Base-by-base conservation (phyloP, 2,888 invertebrate genomes). In the Caenorhabditis sp. region DNA sequence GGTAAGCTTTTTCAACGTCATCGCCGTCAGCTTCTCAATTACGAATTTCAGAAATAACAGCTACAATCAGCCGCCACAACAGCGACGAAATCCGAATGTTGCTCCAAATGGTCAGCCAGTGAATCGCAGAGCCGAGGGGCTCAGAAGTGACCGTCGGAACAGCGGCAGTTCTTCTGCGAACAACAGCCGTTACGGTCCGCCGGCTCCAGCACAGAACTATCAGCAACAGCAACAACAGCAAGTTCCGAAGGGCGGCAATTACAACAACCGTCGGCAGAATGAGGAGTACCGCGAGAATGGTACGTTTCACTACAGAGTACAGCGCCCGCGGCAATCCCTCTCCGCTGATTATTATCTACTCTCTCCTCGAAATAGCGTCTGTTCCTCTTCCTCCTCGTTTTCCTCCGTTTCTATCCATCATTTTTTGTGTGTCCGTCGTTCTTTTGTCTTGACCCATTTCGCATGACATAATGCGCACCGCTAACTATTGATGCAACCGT, bases 101-200 rank as follows among this genome's bases (percentile, higher is more conserved):
- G 48, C 62, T 20, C 55, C 62, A 1, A 72, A 72, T 20, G 68
- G 75, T 8, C 66, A 63, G n/a, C 77, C 56, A 4, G 55, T 52
- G 2, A 81, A 81, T 48, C 52, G 70, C 3, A 30, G 81, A 45
- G 78, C 81, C 8, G 81, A 81, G n/a, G 76, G 62, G 4, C 56
- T 81, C n/a, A 52, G 61, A 30, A 70, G 58, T 24, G 74, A 77
- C 61, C 58, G 80, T 41, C 37, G 75, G 0, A 75, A 70, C 24
- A 75, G 75, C 37, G 63, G 70, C 9, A 52, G 68, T 13, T 43
- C 56, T 11, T 55, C 58, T 7, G 58, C 45, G 0, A 58, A 73
- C 26, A 73, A 65, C 50, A 74, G 61, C 17, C 45, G 74, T 2
- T 58, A 59, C 46, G 37, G 45, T 11, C 13, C 61, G 6, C 46